Percentiles rank a stretch among this genome's conserved stretches.
phyloP scores from a whole-genome alignment of 1,140 invertebrate species.

The Centruroides vittatus region DNA sequence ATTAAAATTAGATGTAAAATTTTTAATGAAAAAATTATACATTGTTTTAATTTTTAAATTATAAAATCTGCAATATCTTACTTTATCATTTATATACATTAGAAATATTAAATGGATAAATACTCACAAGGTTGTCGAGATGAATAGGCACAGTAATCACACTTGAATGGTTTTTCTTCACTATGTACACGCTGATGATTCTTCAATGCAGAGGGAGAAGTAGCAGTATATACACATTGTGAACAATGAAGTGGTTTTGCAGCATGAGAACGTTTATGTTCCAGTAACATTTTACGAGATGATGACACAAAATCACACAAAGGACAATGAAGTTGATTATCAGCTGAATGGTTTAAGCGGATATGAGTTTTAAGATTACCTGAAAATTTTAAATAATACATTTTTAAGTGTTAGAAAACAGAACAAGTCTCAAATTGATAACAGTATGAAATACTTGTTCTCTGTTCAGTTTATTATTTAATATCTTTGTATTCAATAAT shows the following conservation, averaged over 20 bases:
- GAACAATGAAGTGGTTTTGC: neutral
- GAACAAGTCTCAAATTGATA: too few relatives aligned
- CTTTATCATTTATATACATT: too few relatives aligned
- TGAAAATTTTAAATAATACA: neutral
- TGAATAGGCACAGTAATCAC: neutral
- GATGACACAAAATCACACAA: neutral
- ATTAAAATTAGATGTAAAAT: too few relatives aligned
- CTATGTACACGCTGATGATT: neutral
- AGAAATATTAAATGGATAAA: too few relatives aligned
- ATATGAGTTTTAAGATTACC: neutral
- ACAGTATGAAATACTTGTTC: too few relatives aligned
- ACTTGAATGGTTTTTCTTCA: neutral
- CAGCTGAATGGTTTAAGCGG: neutral
- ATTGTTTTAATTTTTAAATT: too few relatives aligned
- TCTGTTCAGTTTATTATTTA: too few relatives aligned
- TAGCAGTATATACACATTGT: neutral
- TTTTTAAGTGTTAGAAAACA: too few relatives aligned
- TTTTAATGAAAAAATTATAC: too few relatives aligned
- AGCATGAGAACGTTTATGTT: neutral
- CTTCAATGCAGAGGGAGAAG: neutral
- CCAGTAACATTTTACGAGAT: neutral
- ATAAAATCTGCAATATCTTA: too few relatives aligned
- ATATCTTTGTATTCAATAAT: too few relatives aligned
- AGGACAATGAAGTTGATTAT: neutral
- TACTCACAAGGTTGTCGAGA: neutral